Conservation (phyloP, 1,140 invertebrate genomes). For the Acromyrmex heyeri region DNA sequence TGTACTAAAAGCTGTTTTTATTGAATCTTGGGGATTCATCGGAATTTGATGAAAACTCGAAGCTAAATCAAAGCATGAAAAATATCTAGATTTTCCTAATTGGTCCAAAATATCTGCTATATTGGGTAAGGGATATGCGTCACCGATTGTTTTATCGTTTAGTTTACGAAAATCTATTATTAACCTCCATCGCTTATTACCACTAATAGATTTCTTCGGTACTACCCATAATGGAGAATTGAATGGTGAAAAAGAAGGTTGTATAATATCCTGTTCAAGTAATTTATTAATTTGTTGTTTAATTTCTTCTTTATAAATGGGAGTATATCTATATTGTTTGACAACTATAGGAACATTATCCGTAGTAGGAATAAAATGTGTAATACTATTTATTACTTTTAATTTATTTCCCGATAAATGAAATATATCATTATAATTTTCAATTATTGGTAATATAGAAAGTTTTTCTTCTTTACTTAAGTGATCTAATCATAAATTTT, state of each 20-base stretch:
- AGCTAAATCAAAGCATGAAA: not conserved
- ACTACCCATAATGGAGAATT: not conserved
- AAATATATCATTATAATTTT: too few species aligned
- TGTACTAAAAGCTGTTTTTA: not conserved
- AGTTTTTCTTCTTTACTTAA: too few species aligned
- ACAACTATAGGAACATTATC: not conserved
- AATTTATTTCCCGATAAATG: too few species aligned
- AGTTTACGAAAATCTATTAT: not conserved
- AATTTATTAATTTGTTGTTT: not conserved
- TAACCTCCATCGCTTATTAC: not conserved
- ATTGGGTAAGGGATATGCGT: not conserved
- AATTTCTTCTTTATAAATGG: not conserved
- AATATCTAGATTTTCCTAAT: not conserved
- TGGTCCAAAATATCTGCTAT: not conserved
- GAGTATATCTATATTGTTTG: not conserved
- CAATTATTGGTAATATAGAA: too few species aligned
- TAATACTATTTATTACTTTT: too few species aligned
- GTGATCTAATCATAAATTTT: too few species aligned
- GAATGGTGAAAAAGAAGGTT: not conserved
- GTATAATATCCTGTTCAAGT: not conserved
- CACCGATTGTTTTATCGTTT: not conserved
- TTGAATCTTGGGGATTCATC: not conserved
- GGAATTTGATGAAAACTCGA: slow-evolving; percentile 24
- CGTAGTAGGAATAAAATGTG: not conserved
- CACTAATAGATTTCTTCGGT: not conserved